Percentiles rank a stretch among this genome's conserved stretches.
Conservation (phyloP, 2,888 invertebrate genomes). For the Melangyna quadrimaculata region DNA sequence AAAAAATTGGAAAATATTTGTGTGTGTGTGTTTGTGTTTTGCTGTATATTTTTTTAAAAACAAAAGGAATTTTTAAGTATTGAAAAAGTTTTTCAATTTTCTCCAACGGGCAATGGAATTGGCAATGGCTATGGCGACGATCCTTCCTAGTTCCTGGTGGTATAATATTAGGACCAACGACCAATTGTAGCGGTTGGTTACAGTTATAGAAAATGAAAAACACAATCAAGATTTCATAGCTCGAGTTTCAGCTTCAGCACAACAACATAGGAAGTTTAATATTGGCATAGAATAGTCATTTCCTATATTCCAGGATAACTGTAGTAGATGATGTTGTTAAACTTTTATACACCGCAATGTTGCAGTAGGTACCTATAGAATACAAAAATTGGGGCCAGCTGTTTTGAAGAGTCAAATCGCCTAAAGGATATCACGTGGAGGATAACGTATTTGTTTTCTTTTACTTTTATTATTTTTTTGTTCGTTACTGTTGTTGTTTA, state of each 20-base stretch:
- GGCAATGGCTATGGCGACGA: not conserved
- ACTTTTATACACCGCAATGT: constrained; percentile 68
- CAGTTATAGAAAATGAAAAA: constrained; percentile 71
- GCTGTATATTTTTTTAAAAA: constrained; percentile 15
- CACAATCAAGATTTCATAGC: constrained; percentile 69
- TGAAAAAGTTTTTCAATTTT: constrained; percentile 71
- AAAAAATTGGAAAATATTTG: constrained; percentile 27
- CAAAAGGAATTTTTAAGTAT: constrained; percentile 67
- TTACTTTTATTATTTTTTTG: constrained; percentile 32
- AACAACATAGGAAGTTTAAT: not conserved
- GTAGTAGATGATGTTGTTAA: constrained; percentile 65
- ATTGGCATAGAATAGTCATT: not conserved
- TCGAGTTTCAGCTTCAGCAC: not conserved
- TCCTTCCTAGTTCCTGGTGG: not conserved
- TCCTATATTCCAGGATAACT: not conserved
- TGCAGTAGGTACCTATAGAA: constrained; percentile 33
- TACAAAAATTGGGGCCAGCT: constrained; percentile 48
- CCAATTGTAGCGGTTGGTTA: constrained; percentile 60
- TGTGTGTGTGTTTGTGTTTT: constrained; percentile 14
- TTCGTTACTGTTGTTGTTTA: constrained; percentile 32
- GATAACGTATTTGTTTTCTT: constrained; percentile 44
- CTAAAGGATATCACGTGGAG: constrained; percentile 60
- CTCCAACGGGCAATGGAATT: constrained; percentile 38
- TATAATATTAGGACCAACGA: constrained; percentile 51
- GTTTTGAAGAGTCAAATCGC: constrained; percentile 68